phyloP scores from a whole-genome alignment of 2,113 vertebrate species.

The Sorex araneus region DNA sequence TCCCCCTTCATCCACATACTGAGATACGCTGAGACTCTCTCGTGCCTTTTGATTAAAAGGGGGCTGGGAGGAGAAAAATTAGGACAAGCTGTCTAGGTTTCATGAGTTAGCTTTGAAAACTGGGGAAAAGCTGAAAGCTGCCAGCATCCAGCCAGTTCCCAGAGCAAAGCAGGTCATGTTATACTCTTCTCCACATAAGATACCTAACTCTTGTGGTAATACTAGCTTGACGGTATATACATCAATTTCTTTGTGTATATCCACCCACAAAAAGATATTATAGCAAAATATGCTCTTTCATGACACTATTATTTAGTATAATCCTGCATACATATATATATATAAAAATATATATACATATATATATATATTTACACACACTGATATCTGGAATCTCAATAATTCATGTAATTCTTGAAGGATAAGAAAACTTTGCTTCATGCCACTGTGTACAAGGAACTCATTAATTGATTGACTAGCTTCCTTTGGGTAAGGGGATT shows the following conservation, averaged over 20 bases:
- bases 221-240: not conserved
- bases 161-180: not conserved
- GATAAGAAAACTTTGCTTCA: not conserved
- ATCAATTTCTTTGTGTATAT: not conserved
- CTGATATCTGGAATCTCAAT: no score
- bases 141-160: not conserved
- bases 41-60: not conserved
- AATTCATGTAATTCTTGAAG: not conserved
- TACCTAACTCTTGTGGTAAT: not conserved
- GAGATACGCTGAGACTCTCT: constrained; percentile 10
- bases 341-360: no score
- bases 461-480: not conserved
- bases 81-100: constrained; percentile 64
- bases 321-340: no score
- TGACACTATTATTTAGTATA: no score
- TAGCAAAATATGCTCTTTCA: not conserved
- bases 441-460: not conserved
- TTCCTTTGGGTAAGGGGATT: not conserved
- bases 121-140: constrained; percentile 1
- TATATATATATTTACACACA: no score
- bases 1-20: constrained; percentile 32
- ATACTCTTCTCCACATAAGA: not conserved
- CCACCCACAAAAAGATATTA: not conserved
- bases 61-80: not conserved
- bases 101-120: not conserved